These are phyloP conservation scores for Eremobia ochroleuca DNA, from an alignment of 2,888 invertebrate genomes.

Conservation along the genomic window DNA sequence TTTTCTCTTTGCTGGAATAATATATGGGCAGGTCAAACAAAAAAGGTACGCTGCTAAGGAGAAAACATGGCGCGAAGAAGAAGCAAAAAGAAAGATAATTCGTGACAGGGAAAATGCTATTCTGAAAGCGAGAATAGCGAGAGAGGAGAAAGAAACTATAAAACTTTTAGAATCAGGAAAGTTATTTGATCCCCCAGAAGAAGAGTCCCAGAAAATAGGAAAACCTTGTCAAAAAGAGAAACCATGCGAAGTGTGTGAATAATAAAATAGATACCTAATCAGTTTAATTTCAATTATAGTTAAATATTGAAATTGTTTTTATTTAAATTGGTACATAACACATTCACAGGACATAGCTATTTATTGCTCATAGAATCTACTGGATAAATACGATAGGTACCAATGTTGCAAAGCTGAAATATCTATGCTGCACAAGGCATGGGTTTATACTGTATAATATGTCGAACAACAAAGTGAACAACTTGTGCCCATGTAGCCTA, in stretches of 20 bases:
- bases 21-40: conserved; percentile 82
- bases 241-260: not conserved
- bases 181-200: conserved; percentile 71
- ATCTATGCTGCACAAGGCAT: not conserved
- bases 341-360: not conserved
- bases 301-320: not conserved
- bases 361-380: not conserved
- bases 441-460: not conserved
- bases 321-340: not conserved
- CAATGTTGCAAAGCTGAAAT: not conserved
- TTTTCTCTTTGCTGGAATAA: conserved; percentile 81
- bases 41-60: conserved; percentile 77
- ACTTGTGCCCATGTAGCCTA: conserved; percentile 5
- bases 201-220: not conserved
- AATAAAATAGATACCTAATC: conserved; percentile 5
- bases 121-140: conserved; percentile 78
- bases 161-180: conserved; percentile 81
- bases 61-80: conserved; percentile 73
- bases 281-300: not conserved
- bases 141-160: conserved; percentile 78
- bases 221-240: not conserved
- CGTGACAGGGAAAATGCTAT: conserved; percentile 79
- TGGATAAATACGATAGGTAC: not conserved
- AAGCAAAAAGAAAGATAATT: conserved; percentile 79
- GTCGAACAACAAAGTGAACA: conserved; percentile 1